Evolutionary conservation across 1,140 invertebrate species (phyloP).

Genomic region (Pectinophora gossypiella): DNA sequence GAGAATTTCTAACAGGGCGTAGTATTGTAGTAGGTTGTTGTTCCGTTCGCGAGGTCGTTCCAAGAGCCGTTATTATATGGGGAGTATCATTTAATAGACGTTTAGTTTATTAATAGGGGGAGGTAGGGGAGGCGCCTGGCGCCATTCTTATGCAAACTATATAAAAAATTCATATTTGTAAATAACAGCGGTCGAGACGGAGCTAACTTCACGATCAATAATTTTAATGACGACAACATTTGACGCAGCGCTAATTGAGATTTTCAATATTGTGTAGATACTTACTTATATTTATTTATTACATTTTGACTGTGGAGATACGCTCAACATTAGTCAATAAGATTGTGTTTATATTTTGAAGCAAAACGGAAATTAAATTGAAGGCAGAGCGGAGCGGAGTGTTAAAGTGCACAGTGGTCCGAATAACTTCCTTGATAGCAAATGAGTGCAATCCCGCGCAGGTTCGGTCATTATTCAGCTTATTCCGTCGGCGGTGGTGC

Average conservation of each 20-base stretch:
- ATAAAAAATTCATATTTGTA: conserved; percentile 39
- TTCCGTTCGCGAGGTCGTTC: neutral
- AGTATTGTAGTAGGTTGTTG: neutral
- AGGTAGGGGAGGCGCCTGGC: conserved; percentile 22
- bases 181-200: conserved; percentile 10
- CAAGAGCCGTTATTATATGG: conserved; percentile 5
- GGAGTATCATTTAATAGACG: conserved; percentile 27
- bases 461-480: conserved; percentile 43
- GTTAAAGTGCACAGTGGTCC: conserved; percentile 6
- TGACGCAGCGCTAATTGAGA: too few species aligned
- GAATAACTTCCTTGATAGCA: conserved; percentile 16
- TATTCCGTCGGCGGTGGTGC: conserved; percentile 31
- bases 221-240: neutral
- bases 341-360: neutral
- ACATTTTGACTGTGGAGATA: neutral
- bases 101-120: conserved; percentile 43
- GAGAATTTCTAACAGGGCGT: neutral
- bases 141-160: conserved; percentile 37
- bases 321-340: neutral
- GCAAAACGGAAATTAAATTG: neutral
- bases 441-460: conserved; percentile 25
- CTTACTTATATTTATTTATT: neutral
- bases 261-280: too few species aligned
- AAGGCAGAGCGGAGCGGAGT: neutral
- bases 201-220: conserved; percentile 1